phyloP scores from a whole-genome alignment of 2,888 invertebrate genomes.

The Stenchaetothrips biformis region DNA sequence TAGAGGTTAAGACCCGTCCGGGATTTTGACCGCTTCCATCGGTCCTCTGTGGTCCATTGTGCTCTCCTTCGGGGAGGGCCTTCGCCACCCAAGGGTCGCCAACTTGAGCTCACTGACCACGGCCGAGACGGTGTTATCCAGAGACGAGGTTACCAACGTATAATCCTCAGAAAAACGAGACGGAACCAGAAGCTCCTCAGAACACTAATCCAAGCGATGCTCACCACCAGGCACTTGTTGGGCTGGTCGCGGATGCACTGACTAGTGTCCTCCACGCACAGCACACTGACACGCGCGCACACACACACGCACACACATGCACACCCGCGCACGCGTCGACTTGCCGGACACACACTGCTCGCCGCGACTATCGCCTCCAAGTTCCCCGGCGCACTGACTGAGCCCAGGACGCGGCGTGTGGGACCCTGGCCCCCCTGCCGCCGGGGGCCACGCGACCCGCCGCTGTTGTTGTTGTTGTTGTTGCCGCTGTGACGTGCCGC shows the following conservation, averaged over 20 bases:
- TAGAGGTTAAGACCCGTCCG: no score
- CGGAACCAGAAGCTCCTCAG: no score
- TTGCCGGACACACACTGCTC: neutral
- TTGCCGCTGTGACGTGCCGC: neutral
- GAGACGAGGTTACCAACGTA: no score
- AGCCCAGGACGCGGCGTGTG: neutral
- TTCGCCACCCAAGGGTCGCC: no score
- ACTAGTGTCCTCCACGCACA: neutral
- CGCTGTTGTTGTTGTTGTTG: neutral
- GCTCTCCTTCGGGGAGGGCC: no score
- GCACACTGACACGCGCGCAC: neutral
- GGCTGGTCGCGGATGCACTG: neutral
- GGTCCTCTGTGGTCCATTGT: no score
- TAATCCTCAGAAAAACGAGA: no score
- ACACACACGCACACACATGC: neutral
- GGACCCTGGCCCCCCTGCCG: neutral
- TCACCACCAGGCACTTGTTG: neutral
- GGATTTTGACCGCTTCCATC: no score
- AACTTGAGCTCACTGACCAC: no score
- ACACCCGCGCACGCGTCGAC: neutral
- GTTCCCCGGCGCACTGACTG: neutral
- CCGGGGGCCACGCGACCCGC: neutral
- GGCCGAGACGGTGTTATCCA: no score
- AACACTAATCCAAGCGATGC: no score
- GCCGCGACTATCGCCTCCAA: neutral